These are phyloP conservation scores for Chironomus riparius DNA, from an alignment of 2,888 invertebrate species.

Conservation along the genomic window DNA sequence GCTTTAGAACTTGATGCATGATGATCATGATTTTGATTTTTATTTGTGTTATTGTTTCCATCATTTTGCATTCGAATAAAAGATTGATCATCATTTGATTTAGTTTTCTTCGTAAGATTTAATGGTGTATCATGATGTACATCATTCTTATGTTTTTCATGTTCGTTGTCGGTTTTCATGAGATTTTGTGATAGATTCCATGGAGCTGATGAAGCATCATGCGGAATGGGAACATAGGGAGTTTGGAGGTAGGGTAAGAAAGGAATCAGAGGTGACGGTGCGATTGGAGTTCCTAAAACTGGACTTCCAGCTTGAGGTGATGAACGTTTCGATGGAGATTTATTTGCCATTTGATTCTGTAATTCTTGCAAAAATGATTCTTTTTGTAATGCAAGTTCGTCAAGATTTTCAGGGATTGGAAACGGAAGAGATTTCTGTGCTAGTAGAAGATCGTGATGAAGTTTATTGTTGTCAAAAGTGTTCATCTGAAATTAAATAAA, in stretches of 20 bases:
- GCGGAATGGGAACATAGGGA: constrained; percentile 33
- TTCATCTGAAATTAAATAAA: background rate
- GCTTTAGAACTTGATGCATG: background rate
- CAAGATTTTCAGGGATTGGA: background rate
- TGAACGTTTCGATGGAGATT: background rate
- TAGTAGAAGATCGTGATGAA: background rate
- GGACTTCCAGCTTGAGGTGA: background rate
- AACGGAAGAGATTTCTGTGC: background rate
- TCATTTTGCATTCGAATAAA: constrained; percentile 13
- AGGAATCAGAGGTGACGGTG: background rate
- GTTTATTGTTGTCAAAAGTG: background rate
- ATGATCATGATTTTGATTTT: background rate
- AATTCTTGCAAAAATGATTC: constrained; percentile 14
- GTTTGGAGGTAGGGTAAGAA: constrained; percentile 22
- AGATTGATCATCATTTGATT: constrained; percentile 36
- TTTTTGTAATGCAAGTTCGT: background rate
- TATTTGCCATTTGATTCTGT: constrained; percentile 3
- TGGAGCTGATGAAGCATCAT: constrained; percentile 37
- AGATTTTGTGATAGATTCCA: background rate
- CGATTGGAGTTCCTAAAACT: background rate
- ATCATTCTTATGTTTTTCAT: constrained; percentile 36
- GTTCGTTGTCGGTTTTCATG: constrained; percentile 28
- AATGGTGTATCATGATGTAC: constrained; percentile 66
- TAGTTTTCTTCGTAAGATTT: constrained; percentile 74
- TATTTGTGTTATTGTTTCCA: constrained; percentile 12